Evolutionary conservation across 2,797 vertebrate species (phyloP).

Genomic region (Ambastaia sidthimunki): DNA sequence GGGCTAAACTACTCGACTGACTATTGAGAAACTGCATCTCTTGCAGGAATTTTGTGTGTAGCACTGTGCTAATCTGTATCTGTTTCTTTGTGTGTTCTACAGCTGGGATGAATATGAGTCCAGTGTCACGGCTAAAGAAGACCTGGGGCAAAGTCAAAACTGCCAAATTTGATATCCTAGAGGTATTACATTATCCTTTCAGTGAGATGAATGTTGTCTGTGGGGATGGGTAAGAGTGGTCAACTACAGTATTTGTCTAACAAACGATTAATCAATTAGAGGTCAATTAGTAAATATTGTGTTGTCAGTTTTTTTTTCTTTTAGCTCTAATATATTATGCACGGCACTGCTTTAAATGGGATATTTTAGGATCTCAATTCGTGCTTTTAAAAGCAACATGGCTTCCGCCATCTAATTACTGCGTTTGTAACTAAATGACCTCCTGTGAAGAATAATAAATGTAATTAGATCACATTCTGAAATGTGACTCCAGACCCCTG

Average conservation of each 20-base stretch:
- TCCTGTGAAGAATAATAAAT: background rate
- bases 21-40: conserved; percentile 40
- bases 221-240: background rate
- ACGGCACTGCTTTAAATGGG: background rate
- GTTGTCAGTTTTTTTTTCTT: background rate
- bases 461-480: background rate
- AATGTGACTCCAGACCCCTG: background rate
- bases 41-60: conserved; percentile 39
- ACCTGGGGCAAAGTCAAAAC: conserved; percentile 97
- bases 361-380: background rate
- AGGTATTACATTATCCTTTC: conserved; percentile 72
- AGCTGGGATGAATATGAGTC: conserved; percentile 98
- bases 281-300: background rate
- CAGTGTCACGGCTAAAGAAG: conserved; percentile 93
- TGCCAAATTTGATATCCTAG: conserved; percentile 92
- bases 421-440: background rate
- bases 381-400: background rate
- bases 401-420: background rate
- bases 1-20: conserved; percentile 1
- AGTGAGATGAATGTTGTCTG: background rate
- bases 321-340: background rate
- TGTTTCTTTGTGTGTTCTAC: conserved; percentile 54
- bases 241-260: background rate
- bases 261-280: background rate
- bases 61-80: conserved; percentile 63